Base-by-base conservation (phyloP, 2,888 invertebrate genomes). In the Drosophila austrosaltans region DNA sequence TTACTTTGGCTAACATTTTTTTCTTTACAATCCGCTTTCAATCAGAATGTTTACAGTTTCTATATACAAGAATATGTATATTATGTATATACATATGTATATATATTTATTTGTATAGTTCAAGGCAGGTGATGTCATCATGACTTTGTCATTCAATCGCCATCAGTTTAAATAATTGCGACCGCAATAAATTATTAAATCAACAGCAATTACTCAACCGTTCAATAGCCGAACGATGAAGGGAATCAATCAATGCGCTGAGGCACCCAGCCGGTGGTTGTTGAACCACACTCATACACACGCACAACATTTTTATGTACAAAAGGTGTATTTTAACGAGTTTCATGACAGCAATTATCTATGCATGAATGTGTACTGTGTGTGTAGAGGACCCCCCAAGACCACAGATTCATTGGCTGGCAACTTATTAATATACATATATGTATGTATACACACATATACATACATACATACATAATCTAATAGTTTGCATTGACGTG, bases 131-230 rank as follows among this genome's bases (percentile, higher is more conserved):
- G 62, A 69, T 64, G 75, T 63, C 69, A 75, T 48, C 36, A 25
- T 48, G 42, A 48, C 53, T 54, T 56, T 60, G 54, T 62, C 28
- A 48, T 3, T 53, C 66, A 71, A 77, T 79, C 78, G 80, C 80
- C 74, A 60, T 53, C 69, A 64, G 75, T 84, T 85, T 81, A 72
- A 83, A 83, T 88, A 84, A 78, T 89, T 75, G 74, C 69, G 64
- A 65, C 75, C 69, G 60, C 76, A 75, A 84, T 89, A 77, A 87
- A 85, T 87, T 81, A 87, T 87, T 89, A 78, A 89, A 87, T 87
- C 87, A 87, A 88, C 82, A 82, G 74, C 79, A 83, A 87, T 84
- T 79, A 83, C 74, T 76, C 84, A 82, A 71, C 60, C 73, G 74
- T 72, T 69, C 75, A 77, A 79, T 70, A 69, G 69, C 44, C 72